Conservation (phyloP, 2,113 vertebrate genomes). For the Chrysochloris asiatica region DNA sequence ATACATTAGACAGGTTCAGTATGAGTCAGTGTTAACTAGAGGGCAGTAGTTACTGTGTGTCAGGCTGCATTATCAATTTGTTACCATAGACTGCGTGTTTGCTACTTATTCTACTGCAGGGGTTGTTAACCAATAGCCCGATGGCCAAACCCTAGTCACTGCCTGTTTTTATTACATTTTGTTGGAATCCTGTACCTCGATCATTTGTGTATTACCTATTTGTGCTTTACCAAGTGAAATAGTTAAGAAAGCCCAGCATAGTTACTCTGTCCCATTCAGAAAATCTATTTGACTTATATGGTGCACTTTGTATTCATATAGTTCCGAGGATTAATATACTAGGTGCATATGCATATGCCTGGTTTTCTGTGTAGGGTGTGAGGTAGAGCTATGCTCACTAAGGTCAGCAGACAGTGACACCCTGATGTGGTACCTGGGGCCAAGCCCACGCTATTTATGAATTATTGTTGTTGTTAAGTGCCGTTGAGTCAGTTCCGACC, state of each 20-base stretch:
- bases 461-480: too few species aligned
- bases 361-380: not conserved
- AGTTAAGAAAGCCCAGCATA: not conserved
- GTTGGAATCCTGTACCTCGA: not conserved
- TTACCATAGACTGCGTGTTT: too few species aligned
- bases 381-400: accelerated
- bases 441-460: too few species aligned
- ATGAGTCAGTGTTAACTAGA: too few species aligned
- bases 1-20: too few species aligned
- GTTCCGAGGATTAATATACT: not conserved
- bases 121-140: accelerated
- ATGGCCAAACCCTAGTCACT: not conserved
- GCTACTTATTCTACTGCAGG: not conserved
- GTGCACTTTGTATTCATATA: not conserved
- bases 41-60: too few species aligned
- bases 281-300: too few species aligned
- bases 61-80: too few species aligned
- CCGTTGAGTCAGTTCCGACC: too few species aligned
- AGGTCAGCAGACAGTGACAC: not conserved
- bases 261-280: not conserved
- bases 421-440: not conserved
- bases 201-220: too few species aligned
- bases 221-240: not conserved
- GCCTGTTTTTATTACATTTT: slow-evolving; percentile 28
- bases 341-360: not conserved